phyloP scores from a whole-genome alignment of 2,888 invertebrate genomes.

The Euspilapteryx auroguttella region DNA sequence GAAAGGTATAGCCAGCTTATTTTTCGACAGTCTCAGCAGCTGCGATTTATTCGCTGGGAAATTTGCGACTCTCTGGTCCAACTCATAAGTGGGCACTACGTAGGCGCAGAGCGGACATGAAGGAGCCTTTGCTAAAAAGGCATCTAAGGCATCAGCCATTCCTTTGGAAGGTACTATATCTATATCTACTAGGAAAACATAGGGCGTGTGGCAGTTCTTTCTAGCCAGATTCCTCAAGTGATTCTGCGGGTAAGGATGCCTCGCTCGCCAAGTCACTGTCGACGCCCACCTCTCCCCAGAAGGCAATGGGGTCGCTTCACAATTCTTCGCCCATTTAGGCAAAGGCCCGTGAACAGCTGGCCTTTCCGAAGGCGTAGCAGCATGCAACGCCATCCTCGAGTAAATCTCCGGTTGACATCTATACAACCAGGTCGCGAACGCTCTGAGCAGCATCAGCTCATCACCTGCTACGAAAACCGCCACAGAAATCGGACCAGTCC shows the following conservation, averaged over 20 bases:
- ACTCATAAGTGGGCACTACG: slow-evolving; percentile 88
- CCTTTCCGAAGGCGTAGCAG: slow-evolving; percentile 68
- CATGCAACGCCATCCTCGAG: slow-evolving; percentile 74
- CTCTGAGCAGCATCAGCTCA: slow-evolving; percentile 72
- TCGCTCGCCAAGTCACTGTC: slow-evolving; percentile 72
- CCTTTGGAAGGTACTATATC: slow-evolving; percentile 83
- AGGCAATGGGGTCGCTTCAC: slow-evolving; percentile 69
- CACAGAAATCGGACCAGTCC: slow-evolving; percentile 84
- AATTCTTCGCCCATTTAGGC: slow-evolving; percentile 62
- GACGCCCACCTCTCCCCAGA: slow-evolving; percentile 63
- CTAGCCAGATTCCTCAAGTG: slow-evolving; percentile 85
- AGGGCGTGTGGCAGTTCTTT: slow-evolving; percentile 79
- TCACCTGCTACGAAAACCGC: slow-evolving; percentile 80
- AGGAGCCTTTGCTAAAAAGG: slow-evolving; percentile 64
- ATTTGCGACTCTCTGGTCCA: slow-evolving; percentile 71
- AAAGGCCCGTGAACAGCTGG: slow-evolving; percentile 65
- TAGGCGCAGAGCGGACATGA: slow-evolving; percentile 75
- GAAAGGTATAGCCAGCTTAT: slow-evolving; percentile 84
- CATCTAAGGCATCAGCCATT: slow-evolving; percentile 70
- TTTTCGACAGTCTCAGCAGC: slow-evolving; percentile 72
- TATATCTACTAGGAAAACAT: slow-evolving; percentile 84
- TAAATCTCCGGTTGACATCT: slow-evolving; percentile 73
- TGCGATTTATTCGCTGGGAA: slow-evolving; percentile 84
- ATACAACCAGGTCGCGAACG: slow-evolving; percentile 75
- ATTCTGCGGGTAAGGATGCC: slow-evolving; percentile 86